Evolutionary conservation across 2,797 vertebrate genomes (phyloP).

Genomic region (Amniataba percoides): DNA sequence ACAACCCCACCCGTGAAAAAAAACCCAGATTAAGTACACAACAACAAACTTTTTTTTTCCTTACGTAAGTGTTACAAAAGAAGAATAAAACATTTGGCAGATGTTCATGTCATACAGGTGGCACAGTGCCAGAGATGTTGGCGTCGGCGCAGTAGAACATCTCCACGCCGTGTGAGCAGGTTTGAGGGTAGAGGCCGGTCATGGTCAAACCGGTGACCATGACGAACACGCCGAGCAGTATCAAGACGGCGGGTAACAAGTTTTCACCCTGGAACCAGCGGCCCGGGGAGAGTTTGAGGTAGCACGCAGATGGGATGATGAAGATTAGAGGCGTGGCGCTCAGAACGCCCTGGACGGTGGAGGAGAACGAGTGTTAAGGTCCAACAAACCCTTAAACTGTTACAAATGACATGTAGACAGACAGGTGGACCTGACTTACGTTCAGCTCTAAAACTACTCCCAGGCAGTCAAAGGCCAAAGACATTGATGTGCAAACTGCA

Average conservation of each 20-base stretch:
- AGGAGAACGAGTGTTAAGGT: neutral
- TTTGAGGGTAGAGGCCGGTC: conserved; percentile 88
- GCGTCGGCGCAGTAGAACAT: conserved; percentile 92
- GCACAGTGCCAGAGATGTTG: conserved; percentile 84
- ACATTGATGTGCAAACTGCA: conserved; percentile 85
- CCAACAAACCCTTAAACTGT: conserved; percentile 7
- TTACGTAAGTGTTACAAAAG: neutral
- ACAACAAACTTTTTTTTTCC: neutral
- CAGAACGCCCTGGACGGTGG: conserved; percentile 88
- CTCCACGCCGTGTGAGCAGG: conserved; percentile 93
- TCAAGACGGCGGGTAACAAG: conserved; percentile 86
- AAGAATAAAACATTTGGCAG: neutral
- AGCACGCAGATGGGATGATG: conserved; percentile 94
- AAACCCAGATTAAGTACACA: neutral
- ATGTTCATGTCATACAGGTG: conserved; percentile 54
- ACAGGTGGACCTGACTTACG: conserved; percentile 85
- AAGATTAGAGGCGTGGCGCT: conserved; percentile 96
- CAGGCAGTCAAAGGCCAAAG: conserved; percentile 91
- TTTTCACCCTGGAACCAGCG: conserved; percentile 89
- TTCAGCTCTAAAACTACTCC: conserved; percentile 94
- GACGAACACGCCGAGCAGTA: conserved; percentile 87
- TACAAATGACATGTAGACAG: neutral
- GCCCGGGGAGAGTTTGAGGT: conserved; percentile 90
- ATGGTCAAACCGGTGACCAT: conserved; percentile 91
- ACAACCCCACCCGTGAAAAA: neutral